phyloP scores from a whole-genome alignment of 2,888 invertebrate species.

The Nycteola revayana region DNA sequence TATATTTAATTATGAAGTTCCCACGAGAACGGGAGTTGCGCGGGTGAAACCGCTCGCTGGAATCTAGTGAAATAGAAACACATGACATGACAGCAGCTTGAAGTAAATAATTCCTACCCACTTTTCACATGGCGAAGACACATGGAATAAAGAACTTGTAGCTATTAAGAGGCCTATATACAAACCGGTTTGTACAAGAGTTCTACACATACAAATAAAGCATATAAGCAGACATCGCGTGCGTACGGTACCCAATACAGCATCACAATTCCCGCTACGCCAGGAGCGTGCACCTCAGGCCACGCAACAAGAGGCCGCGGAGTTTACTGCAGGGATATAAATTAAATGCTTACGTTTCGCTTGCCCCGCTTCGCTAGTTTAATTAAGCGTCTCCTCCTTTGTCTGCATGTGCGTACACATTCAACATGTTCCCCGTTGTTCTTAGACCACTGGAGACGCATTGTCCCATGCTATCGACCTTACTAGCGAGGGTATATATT shows the following conservation, averaged over 20 bases:
- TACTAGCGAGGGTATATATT: slow-evolving; percentile 22
- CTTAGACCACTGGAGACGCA: slow-evolving; percentile 50
- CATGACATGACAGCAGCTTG: no score
- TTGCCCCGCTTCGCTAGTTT: slow-evolving; percentile 76
- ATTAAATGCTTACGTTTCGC: slow-evolving; percentile 81
- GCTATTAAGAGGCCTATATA: no score
- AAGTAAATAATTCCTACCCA: no score
- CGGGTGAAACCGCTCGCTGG: no score
- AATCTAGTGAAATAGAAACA: no score
- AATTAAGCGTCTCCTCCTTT: slow-evolving; percentile 78
- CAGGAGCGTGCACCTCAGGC: slow-evolving; percentile 42
- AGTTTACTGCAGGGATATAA: slow-evolving; percentile 81
- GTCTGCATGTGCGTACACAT: slow-evolving; percentile 74
- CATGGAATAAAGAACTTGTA: no score
- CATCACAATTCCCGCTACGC: slow-evolving; percentile 31
- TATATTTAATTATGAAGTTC: no score
- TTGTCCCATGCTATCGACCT: slow-evolving; percentile 33
- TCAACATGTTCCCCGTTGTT: slow-evolving; percentile 65
- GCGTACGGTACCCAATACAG: not conserved
- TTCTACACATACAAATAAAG: no score
- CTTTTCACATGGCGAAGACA: no score
- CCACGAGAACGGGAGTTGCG: no score
- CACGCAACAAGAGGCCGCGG: slow-evolving; percentile 64
- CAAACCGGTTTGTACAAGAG: no score
- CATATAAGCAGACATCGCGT: not conserved